phyloP scores from a whole-genome alignment of 2,113 vertebrate genomes.

The Myrmecophaga tridactyla region DNA sequence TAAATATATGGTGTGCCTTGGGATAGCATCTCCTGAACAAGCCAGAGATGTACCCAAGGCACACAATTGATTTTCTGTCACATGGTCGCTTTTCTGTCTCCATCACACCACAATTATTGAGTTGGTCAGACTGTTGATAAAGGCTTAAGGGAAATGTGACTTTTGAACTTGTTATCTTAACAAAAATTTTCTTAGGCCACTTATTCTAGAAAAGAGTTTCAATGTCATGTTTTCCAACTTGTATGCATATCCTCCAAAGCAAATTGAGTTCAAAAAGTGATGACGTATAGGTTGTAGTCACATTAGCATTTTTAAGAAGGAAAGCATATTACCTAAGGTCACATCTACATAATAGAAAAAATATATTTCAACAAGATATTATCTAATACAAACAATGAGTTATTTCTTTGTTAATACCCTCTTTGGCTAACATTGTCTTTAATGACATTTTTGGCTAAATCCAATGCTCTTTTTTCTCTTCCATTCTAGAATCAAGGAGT shows the following conservation, averaged over 20 bases:
- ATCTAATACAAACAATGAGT: not conserved
- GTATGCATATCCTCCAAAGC: not conserved
- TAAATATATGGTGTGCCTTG: not conserved
- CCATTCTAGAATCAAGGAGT: not conserved
- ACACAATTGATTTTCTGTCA: not conserved
- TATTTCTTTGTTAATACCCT: not conserved
- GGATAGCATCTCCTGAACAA: not conserved
- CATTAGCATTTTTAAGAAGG: not conserved
- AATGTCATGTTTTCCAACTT: not conserved
- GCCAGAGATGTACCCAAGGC: not conserved
- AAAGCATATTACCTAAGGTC: not conserved
- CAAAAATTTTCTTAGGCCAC: not conserved
- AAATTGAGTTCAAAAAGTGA: not conserved
- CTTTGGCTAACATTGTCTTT: not conserved
- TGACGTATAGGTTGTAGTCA: not conserved
- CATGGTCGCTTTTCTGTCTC: not conserved
- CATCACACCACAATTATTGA: not conserved
- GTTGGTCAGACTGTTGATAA: not conserved
- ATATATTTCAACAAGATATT: not conserved
- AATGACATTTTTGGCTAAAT: not conserved
- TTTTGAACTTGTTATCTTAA: not conserved
- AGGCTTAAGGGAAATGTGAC: not conserved
- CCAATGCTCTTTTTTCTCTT: not conserved
- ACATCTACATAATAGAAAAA: not conserved
- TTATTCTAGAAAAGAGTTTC: not conserved